Evolutionary conservation across 2,888 invertebrate species (phyloP), one percentile per base, ranked within the genome.

Genomic region (Stenichneumon culpator): DNA sequence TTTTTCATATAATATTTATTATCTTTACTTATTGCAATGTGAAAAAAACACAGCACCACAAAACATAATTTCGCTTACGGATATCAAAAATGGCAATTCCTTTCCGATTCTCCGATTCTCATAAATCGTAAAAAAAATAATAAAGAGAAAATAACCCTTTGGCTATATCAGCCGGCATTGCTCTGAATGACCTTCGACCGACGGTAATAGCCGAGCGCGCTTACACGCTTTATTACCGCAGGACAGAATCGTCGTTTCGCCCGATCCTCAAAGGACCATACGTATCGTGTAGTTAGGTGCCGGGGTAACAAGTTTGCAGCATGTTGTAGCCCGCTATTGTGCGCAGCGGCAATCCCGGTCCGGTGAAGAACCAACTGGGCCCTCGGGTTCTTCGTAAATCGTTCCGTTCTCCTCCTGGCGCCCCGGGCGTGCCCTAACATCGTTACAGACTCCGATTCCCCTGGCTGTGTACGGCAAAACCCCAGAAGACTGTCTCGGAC

Each of bases 401-500:
- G 63, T 32, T 16, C 32, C 4, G 32, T 63, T 32, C 63, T 63
- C 28, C 50, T 77, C 36, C 60, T 70, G 54, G 57, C 78, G 77
- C 65, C 82, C 77, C 65, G 82, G 75, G 70, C 68, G 79, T 77
- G 80, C 72, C 86, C 90, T 91, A 91, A 92, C 89, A 87, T 91
- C 90, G 90, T 92, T 92, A 92, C 88, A 79, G 69, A 65, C 57
- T 79, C 73, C 68, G 50, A 73, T 63, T 70, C 77, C 70, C 79
- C 65, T 28, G 32, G 36, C 67, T 67, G 39, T n/a, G 65, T 54
- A 77, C 77, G 16, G 67, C 52, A 39, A 82, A 54, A 73, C 68
- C 73, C 19, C 69, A 82, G 88, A 90, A 90, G 89, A 90, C 90
- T 90, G 89, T 91, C 90, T 87, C 90, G 93, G 93, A 93, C 93